Percentiles rank a stretch among this genome's conserved stretches.
Evolutionary conservation across 2,113 vertebrate species (phyloP).

Genomic region (Himantopus leucocephalus): DNA sequence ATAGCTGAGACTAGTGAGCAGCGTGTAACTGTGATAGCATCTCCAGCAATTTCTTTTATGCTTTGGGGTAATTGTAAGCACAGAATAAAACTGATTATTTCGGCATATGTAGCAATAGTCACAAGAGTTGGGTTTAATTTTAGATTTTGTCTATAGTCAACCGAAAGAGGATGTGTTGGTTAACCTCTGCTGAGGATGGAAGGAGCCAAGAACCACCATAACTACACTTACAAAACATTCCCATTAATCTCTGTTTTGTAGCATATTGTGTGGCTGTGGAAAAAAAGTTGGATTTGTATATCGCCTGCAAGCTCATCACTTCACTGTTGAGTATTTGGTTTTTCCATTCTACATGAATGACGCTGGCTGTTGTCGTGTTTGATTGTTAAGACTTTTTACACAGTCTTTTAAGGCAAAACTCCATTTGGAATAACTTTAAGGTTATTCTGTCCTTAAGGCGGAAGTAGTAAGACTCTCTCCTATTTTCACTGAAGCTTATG

Average conservation of each 20-base stretch:
- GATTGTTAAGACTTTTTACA: neutral
- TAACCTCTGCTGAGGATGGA: neutral
- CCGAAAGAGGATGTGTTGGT: neutral
- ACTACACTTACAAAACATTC: neutral
- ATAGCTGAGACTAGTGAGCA: neutral
- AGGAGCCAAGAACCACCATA: neutral
- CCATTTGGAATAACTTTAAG: neutral
- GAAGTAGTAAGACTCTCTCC: neutral
- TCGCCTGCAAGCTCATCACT: neutral
- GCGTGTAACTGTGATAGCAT: neutral
- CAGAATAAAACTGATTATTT: slow-evolving; percentile 15
- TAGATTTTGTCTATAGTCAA: neutral
- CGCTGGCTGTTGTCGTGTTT: neutral
- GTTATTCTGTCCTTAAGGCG: neutral
- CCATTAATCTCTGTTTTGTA: neutral
- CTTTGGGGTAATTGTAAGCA: neutral
- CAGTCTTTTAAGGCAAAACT: neutral
- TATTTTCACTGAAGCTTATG: neutral
- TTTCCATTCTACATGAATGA: fast-evolving
- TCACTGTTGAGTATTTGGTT: neutral
- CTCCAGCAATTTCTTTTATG: neutral
- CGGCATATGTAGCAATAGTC: neutral
- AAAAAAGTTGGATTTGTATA: neutral
- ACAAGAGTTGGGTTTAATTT: neutral
- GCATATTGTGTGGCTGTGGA: neutral